Evolutionary conservation across 2,113 vertebrate species (phyloP).

Genomic region (Pantherophis guttatus): DNA sequence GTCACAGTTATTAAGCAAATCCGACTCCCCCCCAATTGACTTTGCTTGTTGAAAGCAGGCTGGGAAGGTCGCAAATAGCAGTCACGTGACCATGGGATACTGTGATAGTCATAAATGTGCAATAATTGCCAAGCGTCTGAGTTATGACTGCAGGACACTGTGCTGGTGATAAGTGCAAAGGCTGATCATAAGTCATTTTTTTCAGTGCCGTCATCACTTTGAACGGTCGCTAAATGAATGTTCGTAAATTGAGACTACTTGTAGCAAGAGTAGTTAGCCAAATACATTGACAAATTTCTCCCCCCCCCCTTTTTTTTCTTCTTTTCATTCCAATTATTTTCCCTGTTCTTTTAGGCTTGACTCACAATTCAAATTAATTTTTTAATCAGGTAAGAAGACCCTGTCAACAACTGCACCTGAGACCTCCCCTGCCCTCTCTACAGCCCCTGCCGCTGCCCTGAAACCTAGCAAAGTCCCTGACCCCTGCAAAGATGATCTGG

Average conservation of each 20-base stretch:
- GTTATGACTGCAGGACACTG: not conserved
- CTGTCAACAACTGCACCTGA: not conserved
- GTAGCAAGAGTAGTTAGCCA: not conserved
- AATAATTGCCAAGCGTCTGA: not conserved
- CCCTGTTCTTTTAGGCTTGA: not conserved
- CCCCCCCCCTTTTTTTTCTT: not conserved
- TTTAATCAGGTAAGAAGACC: constrained; percentile 62
- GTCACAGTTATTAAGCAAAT: not conserved
- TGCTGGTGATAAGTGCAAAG: not conserved
- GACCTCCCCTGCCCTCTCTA: constrained; percentile 16
- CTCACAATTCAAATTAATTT: not conserved
- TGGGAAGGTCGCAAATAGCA: not conserved
- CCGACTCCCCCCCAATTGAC: not conserved
- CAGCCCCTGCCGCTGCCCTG: constrained; percentile 28
- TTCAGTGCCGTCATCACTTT: not conserved
- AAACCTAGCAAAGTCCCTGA: constrained; percentile 63
- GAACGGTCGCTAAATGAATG: not conserved
- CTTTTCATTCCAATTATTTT: not conserved
- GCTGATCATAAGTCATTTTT: not conserved
- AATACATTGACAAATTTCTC: not conserved
- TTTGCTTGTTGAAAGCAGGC: not conserved
- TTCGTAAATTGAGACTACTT: not conserved
- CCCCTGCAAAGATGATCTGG: constrained; percentile 80
- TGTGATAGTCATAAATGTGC: not conserved
- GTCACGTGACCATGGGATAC: not conserved